A percentile compares a stretch with the other conserved stretches of the same genome.
phyloP scores from a whole-genome alignment of 2,113 vertebrate species.

The Leucosticte australis region DNA sequence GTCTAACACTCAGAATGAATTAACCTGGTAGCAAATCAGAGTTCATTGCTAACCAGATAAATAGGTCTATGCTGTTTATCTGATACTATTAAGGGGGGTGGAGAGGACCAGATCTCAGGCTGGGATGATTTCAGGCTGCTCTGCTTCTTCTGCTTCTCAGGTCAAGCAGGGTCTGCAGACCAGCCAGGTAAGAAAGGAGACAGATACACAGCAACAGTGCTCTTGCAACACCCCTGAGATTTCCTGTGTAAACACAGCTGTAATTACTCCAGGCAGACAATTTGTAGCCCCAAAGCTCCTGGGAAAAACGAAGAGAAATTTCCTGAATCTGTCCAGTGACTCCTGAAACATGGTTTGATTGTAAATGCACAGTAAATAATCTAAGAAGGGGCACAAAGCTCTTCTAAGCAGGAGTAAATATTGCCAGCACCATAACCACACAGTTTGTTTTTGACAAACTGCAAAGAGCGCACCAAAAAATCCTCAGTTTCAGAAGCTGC shows the following conservation, averaged over 20 bases:
- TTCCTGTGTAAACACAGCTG: not conserved
- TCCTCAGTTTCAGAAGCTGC: not conserved
- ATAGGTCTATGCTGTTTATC: not conserved
- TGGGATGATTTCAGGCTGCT: not conserved
- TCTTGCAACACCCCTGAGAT: not conserved
- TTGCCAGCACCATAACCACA: not conserved
- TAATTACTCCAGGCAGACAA: not conserved
- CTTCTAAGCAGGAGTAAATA: not conserved
- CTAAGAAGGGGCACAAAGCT: not conserved
- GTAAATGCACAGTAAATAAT: not conserved
- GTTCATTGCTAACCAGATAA: not conserved
- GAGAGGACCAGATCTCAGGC: not conserved
- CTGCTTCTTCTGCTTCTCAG: not conserved
- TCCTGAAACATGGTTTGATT: not conserved
- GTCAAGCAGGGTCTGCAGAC: not conserved
- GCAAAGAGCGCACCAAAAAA: not conserved
- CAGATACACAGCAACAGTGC: not conserved
- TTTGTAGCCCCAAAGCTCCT: not conserved
- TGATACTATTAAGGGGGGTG: not conserved
- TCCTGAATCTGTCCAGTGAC: not conserved
- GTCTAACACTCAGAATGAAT: not conserved
- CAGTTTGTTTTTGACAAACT: not conserved
- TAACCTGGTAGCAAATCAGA: not conserved
- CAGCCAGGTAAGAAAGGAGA: not conserved
- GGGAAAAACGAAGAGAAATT: not conserved